A percentile compares a stretch with the other conserved stretches of the same genome.
Evolutionary conservation across 2,113 vertebrate genomes (phyloP).

Genomic region (Rana temporaria): DNA sequence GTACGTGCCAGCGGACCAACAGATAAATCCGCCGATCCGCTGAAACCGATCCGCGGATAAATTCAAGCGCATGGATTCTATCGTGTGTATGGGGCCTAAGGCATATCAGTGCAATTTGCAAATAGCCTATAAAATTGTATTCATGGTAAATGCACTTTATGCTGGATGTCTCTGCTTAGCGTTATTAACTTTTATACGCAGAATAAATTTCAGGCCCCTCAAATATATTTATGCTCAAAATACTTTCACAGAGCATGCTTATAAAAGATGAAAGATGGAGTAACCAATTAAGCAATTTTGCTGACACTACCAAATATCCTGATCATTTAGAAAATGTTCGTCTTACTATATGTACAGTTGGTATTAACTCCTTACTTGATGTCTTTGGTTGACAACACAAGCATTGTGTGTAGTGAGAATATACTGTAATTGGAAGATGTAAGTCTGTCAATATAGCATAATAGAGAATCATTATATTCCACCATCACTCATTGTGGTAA

Average conservation of each 20-base stretch:
- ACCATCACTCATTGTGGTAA: too few relatives aligned
- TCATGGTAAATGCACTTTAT: neutral
- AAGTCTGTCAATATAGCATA: too few relatives aligned
- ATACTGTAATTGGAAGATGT: too few relatives aligned
- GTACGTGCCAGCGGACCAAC: too few relatives aligned
- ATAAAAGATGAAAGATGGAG: constrained; percentile 30
- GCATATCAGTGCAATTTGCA: neutral
- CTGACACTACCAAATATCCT: constrained; percentile 5
- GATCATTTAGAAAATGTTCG: neutral
- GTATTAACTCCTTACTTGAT: constrained; percentile 8
- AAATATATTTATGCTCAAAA: constrained; percentile 28
- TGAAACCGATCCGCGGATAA: too few relatives aligned
- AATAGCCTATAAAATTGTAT: constrained; percentile 28
- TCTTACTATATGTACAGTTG: neutral
- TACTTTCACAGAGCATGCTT: constrained; percentile 42
- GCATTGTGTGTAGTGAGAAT: too few relatives aligned
- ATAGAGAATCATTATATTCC: too few relatives aligned
- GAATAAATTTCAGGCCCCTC: constrained; percentile 16
- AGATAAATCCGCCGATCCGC: too few relatives aligned
- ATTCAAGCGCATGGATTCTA: too few relatives aligned
- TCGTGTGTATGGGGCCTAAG: too few relatives aligned
- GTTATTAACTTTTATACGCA: constrained; percentile 17
- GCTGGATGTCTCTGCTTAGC: neutral
- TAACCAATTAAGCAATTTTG: constrained; percentile 33
- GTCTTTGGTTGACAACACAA: neutral